Percentiles rank a stretch among this genome's conserved stretches.
Conservation (phyloP, 2,888 invertebrate genomes). For the Drosophila koepferae region DNA sequence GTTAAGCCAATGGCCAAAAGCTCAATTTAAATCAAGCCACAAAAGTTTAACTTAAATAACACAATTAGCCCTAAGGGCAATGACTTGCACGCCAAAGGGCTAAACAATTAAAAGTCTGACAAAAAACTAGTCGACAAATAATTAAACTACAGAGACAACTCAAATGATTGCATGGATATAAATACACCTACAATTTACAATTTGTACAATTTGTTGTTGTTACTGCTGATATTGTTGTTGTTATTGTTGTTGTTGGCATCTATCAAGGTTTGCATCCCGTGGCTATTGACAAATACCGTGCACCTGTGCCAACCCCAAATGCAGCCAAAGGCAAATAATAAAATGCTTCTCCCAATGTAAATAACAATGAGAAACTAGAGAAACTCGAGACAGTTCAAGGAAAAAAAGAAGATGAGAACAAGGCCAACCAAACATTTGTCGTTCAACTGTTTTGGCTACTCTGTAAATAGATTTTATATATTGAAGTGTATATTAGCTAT, state of each 20-base stretch:
- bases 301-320: conserved; percentile 56
- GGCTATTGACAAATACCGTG: conserved; percentile 56
- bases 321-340: conserved; percentile 68
- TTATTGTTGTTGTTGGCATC: conserved; percentile 15
- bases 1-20: conserved; percentile 25
- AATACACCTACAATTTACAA: conserved; percentile 5
- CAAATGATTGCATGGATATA: conserved; percentile 12
- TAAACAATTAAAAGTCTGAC: conserved; percentile 39
- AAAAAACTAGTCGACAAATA: conserved; percentile 44
- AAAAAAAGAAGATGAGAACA: conserved; percentile 18
- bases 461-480: neutral
- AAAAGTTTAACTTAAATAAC: conserved; percentile 29
- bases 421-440: conserved; percentile 30
- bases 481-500: neutral
- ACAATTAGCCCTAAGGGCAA: conserved; percentile 40
- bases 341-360: conserved; percentile 71
- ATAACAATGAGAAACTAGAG: conserved; percentile 57
- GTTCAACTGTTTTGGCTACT: conserved; percentile 19
- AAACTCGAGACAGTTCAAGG: conserved; percentile 33
- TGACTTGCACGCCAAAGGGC: conserved; percentile 43
- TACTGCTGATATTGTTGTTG: neutral
- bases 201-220: conserved; percentile 4
- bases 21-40: conserved; percentile 22
- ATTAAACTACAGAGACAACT: conserved; percentile 37
- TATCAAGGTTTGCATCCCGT: conserved; percentile 32